phyloP scores from a whole-genome alignment of 2,797 vertebrate species.

The Oryzias sinensis region DNA sequence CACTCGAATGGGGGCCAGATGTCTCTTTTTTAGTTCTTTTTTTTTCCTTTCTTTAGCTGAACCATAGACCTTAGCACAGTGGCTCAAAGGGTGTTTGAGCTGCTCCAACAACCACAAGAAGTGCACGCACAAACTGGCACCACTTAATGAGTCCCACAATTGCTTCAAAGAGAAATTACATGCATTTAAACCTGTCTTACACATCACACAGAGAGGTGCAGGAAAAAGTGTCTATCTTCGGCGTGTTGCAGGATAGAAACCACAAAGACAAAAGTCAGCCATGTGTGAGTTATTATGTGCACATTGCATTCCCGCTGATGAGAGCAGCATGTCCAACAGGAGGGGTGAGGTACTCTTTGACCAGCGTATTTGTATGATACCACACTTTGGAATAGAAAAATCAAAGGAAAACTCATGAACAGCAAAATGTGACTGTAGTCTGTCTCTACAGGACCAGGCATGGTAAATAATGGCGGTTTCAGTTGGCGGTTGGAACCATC shows the following conservation, averaged over 20 bases:
- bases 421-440: constrained; percentile 70
- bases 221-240: constrained; percentile 73
- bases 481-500: constrained; percentile 63
- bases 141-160: constrained; percentile 79
- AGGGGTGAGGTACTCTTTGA: constrained; percentile 72
- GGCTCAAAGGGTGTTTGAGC: constrained; percentile 49
- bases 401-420: constrained; percentile 75
- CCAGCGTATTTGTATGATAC: constrained; percentile 75
- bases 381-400: constrained; percentile 77
- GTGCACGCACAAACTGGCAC: constrained; percentile 69
- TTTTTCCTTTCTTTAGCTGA: constrained; percentile 15
- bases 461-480: constrained; percentile 68
- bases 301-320: constrained; percentile 76
- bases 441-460: constrained; percentile 58
- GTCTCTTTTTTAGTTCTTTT: constrained; percentile 45
- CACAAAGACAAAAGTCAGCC: constrained; percentile 81
- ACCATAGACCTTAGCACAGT: constrained; percentile 55
- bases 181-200: constrained; percentile 80
- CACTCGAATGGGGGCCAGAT: constrained; percentile 77
- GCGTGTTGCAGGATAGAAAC: constrained; percentile 77
- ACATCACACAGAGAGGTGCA: constrained; percentile 69
- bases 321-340: constrained; percentile 80
- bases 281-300: constrained; percentile 83
- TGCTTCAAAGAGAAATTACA: constrained; percentile 82
- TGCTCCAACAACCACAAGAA: constrained; percentile 62